Percentiles rank a stretch among this genome's conserved stretches.
Conservation (phyloP, 1,140 invertebrate genomes). For the Zelostemma sp. region DNA sequence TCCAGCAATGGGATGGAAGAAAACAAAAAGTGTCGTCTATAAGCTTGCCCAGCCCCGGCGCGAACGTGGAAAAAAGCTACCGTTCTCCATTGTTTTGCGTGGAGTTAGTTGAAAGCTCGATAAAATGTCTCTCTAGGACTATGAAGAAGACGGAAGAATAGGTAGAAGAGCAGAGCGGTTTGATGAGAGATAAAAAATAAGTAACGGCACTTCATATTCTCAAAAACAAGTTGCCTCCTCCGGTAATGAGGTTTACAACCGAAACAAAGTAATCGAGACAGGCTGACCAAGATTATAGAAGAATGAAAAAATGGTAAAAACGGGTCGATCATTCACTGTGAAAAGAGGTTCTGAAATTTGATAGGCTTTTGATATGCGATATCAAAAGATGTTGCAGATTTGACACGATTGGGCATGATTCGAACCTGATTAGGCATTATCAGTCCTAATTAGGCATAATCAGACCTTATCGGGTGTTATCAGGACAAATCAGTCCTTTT, state of each 20-base stretch:
- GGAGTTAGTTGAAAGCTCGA: constrained; percentile 58
- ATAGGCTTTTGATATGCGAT: too few relatives aligned
- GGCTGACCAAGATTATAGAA: constrained; percentile 62
- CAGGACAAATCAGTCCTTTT: too few relatives aligned
- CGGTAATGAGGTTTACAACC: background rate
- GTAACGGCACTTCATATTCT: constrained; percentile 65
- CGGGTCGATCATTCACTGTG: background rate
- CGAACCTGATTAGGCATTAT: too few relatives aligned
- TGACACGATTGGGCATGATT: too few relatives aligned
- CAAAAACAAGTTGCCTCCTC: constrained; percentile 24
- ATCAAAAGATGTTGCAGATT: too few relatives aligned
- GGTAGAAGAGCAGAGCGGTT: constrained; percentile 4
- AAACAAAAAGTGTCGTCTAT: constrained; percentile 45
- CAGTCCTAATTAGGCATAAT: too few relatives aligned
- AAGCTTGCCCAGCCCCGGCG: constrained; percentile 61
- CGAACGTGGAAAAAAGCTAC: constrained; percentile 22
- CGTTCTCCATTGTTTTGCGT: constrained; percentile 26
- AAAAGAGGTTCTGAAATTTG: too few relatives aligned
- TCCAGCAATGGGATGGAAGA: constrained; percentile 13
- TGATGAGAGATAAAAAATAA: constrained; percentile 31
- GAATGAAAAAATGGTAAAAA: background rate
- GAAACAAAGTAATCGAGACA: constrained; percentile 32
- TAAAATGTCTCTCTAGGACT: constrained; percentile 30
- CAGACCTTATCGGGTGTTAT: too few relatives aligned
- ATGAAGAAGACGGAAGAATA: constrained; percentile 18